These are phyloP conservation scores for Eupithecia pulchellata DNA, from an alignment of 2,888 invertebrate species.

Conservation along the genomic window DNA sequence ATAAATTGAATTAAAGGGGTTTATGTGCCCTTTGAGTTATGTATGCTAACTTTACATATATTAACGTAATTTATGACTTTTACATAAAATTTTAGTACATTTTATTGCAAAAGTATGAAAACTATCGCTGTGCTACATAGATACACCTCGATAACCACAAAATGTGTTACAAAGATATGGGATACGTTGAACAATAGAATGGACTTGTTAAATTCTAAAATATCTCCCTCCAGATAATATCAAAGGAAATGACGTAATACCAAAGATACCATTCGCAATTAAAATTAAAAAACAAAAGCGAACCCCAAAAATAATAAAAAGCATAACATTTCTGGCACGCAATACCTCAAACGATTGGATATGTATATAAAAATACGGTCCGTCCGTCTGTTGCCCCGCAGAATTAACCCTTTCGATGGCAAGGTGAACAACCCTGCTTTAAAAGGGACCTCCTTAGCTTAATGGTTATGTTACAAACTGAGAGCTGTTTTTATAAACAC, in stretches of 20 bases:
- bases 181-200: neutral
- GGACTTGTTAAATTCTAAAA: neutral
- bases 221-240: neutral
- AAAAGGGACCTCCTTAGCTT: slow-evolving; percentile 70
- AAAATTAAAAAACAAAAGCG: slow-evolving; percentile 61
- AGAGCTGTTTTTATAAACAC: neutral
- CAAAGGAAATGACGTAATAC: slow-evolving; percentile 12
- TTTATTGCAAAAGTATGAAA: too few relatives aligned
- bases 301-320: slow-evolving; percentile 69
- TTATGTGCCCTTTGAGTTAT: neutral
- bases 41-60: too few relatives aligned
- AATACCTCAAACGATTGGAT: slow-evolving; percentile 62
- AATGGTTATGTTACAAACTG: slow-evolving; percentile 47
- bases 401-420: slow-evolving; percentile 82
- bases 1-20: neutral
- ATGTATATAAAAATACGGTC: slow-evolving; percentile 60
- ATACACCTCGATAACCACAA: too few relatives aligned
- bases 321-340: slow-evolving; percentile 70
- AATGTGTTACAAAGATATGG: neutral
- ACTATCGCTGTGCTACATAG: too few relatives aligned
- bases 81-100: too few relatives aligned
- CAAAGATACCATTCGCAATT: slow-evolving; percentile 42
- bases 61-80: neutral
- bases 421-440: slow-evolving; percentile 82
- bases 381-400: slow-evolving; percentile 75